A percentile compares a stretch with the other conserved stretches of the same genome.
phyloP scores from a whole-genome alignment of 2,113 vertebrate genomes.

The Nerophis ophidion region DNA sequence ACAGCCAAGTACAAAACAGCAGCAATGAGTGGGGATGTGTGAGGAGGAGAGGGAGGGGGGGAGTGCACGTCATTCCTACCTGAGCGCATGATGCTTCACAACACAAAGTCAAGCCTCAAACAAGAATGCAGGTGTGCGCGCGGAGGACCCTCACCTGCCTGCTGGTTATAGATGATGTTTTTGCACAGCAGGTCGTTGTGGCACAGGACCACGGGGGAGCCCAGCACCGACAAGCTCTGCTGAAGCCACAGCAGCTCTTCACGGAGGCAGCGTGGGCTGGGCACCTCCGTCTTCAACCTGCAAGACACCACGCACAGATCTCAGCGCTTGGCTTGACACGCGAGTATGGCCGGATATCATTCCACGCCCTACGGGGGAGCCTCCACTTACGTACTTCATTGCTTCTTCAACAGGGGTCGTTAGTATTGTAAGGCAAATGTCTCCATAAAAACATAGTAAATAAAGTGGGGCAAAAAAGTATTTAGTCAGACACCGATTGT shows the following conservation, averaged over 20 bases:
- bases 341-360: no score
- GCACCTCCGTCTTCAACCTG: slow-evolving; percentile 85
- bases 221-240: slow-evolving; percentile 84
- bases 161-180: slow-evolving; percentile 96
- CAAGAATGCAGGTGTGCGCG: slow-evolving; percentile 17
- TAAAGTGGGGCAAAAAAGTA: no score
- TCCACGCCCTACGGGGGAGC: no score
- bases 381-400: no score
- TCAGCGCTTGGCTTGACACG: no score
- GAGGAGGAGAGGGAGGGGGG: slow-evolving; percentile 17
- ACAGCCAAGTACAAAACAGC: slow-evolving; percentile 26
- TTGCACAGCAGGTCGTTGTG: slow-evolving; percentile 98
- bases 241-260: slow-evolving; percentile 94
- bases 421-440: no score
- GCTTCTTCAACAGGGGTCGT: no score
- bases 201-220: slow-evolving; percentile 94
- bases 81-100: slow-evolving; percentile 26
- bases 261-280: slow-evolving; percentile 77
- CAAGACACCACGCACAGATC: background rate
- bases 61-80: slow-evolving; percentile 42
- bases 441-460: no score
- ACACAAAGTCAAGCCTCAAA: slow-evolving; percentile 35
- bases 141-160: slow-evolving; percentile 78
- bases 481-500: no score
- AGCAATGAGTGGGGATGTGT: slow-evolving; percentile 39